These are phyloP conservation scores for Amaurobius ferox DNA, from an alignment of 2,888 invertebrate species.

Conservation along the genomic window DNA sequence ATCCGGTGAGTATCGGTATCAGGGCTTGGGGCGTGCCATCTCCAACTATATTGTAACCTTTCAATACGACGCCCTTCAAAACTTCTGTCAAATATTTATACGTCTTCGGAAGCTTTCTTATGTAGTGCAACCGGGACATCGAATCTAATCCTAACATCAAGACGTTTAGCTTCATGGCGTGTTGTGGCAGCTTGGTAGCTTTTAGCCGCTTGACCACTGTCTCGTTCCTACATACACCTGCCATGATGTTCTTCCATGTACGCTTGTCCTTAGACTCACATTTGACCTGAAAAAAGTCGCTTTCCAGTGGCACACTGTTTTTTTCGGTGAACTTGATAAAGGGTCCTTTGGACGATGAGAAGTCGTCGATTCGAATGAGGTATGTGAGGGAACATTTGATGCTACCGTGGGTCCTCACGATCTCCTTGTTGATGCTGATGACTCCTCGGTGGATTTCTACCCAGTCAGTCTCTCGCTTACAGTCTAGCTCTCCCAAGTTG, in stretches of 20 bases:
- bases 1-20: conserved; percentile 90
- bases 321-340: conserved; percentile 64
- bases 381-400: conserved; percentile 61
- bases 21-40: conserved; percentile 84
- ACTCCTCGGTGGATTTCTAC: conserved; percentile 24
- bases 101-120: conserved; percentile 86
- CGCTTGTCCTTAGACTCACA: conserved; percentile 75
- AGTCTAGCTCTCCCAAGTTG: conserved; percentile 55
- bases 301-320: conserved; percentile 72
- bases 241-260: conserved; percentile 84
- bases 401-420: conserved; percentile 36
- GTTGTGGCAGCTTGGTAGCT: conserved; percentile 80
- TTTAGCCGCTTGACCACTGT: conserved; percentile 76
- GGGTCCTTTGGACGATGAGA: conserved; percentile 73
- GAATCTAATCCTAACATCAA: conserved; percentile 94
- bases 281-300: conserved; percentile 76
- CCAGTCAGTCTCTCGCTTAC: conserved; percentile 63
- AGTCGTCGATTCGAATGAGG: conserved; percentile 74
- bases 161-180: conserved; percentile 83
- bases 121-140: conserved; percentile 88
- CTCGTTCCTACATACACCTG: conserved; percentile 81
- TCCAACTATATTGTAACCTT: conserved; percentile 89
- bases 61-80: conserved; percentile 82
- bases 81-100: conserved; percentile 83
- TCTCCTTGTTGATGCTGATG: conserved; percentile 31